Conservation (phyloP, 2,888 invertebrate genomes). For the Tenthredo mesomela region DNA sequence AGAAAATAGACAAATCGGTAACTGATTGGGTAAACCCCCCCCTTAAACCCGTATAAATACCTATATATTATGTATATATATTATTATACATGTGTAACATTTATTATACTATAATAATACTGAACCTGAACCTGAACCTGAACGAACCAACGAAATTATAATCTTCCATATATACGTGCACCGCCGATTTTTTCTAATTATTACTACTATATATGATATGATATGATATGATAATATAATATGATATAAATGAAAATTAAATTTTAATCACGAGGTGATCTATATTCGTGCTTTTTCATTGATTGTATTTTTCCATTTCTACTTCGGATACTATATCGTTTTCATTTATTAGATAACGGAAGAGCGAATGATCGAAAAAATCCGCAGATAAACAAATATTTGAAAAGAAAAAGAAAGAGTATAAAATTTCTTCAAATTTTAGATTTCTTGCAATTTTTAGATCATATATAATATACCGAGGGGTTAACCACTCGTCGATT, state of each 20-base stretch:
- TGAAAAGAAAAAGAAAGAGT: too few relatives aligned
- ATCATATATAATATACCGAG: too few relatives aligned
- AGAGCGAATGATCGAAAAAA: too few relatives aligned
- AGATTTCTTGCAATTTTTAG: too few relatives aligned
- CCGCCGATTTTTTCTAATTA: constrained; percentile 46
- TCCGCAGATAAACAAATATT: too few relatives aligned
- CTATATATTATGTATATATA: background rate
- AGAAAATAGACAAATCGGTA: too few relatives aligned
- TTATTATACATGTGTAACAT: background rate
- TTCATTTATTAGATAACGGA: background rate
- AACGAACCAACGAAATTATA: constrained; percentile 68
- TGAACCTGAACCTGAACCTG: constrained; percentile 35
- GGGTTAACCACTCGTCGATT: too few relatives aligned
- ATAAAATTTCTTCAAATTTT: too few relatives aligned
- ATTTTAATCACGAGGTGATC: background rate
- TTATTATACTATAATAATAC: constrained; percentile 13
- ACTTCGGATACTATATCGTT: background rate
- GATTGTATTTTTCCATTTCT: too few relatives aligned
- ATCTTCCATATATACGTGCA: constrained; percentile 60
- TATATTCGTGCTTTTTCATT: too few relatives aligned
- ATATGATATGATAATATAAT: background rate
- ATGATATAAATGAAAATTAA: background rate
- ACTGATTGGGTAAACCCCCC: too few relatives aligned
- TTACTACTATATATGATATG: background rate
- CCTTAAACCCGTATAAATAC: too few relatives aligned